Evolutionary conservation across 2,113 vertebrate species (phyloP).

Genomic region (Oceanodroma tethys): DNA sequence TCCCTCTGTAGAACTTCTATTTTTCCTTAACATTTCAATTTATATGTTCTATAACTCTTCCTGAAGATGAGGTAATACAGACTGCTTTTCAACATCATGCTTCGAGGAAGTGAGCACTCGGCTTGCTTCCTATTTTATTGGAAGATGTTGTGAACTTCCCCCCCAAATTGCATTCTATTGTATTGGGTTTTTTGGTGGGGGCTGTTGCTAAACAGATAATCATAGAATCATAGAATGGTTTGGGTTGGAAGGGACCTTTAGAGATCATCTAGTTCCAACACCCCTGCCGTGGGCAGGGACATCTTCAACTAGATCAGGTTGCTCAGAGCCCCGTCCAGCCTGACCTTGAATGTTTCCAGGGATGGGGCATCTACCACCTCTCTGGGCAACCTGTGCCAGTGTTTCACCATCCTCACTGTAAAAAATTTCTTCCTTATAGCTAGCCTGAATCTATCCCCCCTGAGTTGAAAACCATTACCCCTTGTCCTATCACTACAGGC

Average conservation of each 20-base stretch:
- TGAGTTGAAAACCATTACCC: not conserved
- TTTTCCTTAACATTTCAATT: not conserved
- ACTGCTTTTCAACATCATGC: not conserved
- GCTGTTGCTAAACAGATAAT: not conserved
- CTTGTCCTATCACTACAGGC: accelerated
- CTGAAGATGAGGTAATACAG: not conserved
- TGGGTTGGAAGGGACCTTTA: not conserved
- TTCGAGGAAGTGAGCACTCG: not conserved
- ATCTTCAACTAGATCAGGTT: not conserved
- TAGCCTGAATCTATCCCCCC: not conserved
- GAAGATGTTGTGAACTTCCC: not conserved
- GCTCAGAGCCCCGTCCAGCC: not conserved
- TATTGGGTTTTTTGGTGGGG: not conserved
- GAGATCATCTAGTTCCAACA: not conserved
- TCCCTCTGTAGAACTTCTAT: not conserved
- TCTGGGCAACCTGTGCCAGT: not conserved
- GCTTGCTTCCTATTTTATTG: not conserved
- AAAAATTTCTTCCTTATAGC: not conserved
- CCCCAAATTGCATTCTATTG: not conserved
- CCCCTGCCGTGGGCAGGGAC: not conserved
- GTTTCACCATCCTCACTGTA: not conserved
- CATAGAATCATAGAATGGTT: not conserved
- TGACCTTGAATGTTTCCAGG: not conserved
- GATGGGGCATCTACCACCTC: no score
- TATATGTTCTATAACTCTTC: not conserved